These are phyloP conservation scores for Melospiza melodia DNA, from an alignment of 2,113 vertebrate genomes.

Conservation along the genomic window DNA sequence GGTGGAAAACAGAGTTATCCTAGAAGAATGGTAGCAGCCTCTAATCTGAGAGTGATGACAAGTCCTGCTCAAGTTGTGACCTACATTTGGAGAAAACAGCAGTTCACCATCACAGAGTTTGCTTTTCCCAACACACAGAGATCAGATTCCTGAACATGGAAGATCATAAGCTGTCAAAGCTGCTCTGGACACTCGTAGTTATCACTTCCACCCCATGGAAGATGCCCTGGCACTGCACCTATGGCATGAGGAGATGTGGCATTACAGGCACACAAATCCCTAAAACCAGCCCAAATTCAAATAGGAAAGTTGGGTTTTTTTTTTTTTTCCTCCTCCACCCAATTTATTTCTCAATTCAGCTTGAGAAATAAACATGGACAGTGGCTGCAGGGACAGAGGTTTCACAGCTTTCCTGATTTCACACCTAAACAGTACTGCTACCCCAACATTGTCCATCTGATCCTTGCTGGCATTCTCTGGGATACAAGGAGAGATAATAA, in stretches of 20 bases:
- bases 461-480: background rate
- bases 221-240: background rate
- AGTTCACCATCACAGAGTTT: background rate
- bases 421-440: background rate
- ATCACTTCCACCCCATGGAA: background rate
- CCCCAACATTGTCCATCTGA: background rate
- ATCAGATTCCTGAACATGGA: background rate
- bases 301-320: background rate
- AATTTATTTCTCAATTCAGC: background rate
- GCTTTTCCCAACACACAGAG: background rate
- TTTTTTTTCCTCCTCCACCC: too few relatives aligned
- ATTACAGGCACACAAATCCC: background rate
- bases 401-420: background rate
- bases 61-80: background rate
- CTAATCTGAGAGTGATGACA: background rate
- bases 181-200: background rate
- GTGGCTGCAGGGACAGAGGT: background rate
- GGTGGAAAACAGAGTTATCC: background rate
- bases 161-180: background rate
- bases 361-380: background rate
- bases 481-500: background rate
- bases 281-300: background rate
- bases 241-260: fast-evolving
- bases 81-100: background rate
- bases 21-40: background rate